These are phyloP conservation scores for Micromesistius poutassou DNA, from an alignment of 2,797 vertebrate species.

Conservation along the genomic window DNA sequence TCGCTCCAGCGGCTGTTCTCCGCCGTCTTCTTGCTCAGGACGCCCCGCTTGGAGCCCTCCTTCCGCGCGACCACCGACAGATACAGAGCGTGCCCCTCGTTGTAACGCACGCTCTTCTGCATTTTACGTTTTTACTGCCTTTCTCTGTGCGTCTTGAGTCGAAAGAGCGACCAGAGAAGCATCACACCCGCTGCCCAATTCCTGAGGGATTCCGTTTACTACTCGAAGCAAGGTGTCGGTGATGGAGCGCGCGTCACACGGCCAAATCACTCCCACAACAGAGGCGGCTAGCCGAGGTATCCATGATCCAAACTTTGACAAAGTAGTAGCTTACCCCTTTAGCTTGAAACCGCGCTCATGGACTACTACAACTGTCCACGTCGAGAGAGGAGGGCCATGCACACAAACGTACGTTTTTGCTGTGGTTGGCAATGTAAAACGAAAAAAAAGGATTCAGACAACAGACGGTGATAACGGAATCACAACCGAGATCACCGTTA, in stretches of 20 bases:
- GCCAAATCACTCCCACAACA: background rate
- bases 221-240: background rate
- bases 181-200: background rate
- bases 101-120: conserved; percentile 92
- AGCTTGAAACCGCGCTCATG: background rate
- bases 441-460: conserved; percentile 53
- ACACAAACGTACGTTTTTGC: conserved; percentile 4
- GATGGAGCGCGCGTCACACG: background rate
- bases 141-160: background rate
- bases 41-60: conserved; percentile 85
- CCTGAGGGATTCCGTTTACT: background rate
- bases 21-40: conserved; percentile 86
- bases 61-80: conserved; percentile 87
- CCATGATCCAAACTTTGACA: background rate
- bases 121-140: conserved; percentile 60
- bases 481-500: conserved; percentile 82
- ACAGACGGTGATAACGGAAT: conserved; percentile 75
- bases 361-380: background rate
- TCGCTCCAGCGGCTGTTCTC: conserved; percentile 93
- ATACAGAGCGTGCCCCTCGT: conserved; percentile 87
- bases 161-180: conserved; percentile 22
- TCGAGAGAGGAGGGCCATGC: background rate
- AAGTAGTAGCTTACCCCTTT: background rate
- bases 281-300: background rate
- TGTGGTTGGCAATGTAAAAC: conserved; percentile 28